These are phyloP conservation scores for Bruchidius siliquastri DNA, from an alignment of 2,888 invertebrate genomes.

Conservation along the genomic window DNA sequence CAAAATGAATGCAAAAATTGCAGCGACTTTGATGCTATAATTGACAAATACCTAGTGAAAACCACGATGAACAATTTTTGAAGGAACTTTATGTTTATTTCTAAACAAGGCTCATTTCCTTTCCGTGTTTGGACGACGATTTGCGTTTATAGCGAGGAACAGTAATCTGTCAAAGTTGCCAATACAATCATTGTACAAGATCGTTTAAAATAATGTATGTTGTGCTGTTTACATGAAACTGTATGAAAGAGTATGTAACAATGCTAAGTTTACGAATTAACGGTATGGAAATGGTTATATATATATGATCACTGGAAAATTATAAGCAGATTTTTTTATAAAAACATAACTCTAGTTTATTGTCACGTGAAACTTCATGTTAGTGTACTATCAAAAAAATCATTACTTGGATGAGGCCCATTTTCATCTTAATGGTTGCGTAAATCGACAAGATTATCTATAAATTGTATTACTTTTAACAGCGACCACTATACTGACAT, in stretches of 20 bases:
- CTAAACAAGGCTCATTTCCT: neutral
- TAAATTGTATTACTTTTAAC: too few species aligned
- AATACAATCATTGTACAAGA: neutral
- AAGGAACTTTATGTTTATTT: too few species aligned
- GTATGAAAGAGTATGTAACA: neutral
- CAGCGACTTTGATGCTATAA: too few species aligned
- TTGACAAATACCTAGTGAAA: too few species aligned
- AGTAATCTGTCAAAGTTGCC: neutral
- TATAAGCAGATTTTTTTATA: neutral
- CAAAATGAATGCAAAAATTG: too few species aligned
- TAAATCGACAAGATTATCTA: too few species aligned
- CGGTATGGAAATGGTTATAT: neutral
- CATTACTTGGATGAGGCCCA: too few species aligned
- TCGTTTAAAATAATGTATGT: slow-evolving; percentile 16
- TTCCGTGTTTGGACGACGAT: neutral
- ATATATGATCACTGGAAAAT: neutral
- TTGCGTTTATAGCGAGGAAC: neutral
- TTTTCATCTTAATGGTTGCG: too few species aligned
- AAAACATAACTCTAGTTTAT: neutral
- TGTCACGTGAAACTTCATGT: neutral
- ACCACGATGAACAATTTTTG: too few species aligned
- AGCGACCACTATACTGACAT: too few species aligned
- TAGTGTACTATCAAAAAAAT: too few species aligned
- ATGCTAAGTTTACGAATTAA: neutral
- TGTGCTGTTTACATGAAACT: slow-evolving; percentile 37